A percentile compares a stretch with the other conserved stretches of the same genome.
phyloP scores from a whole-genome alignment of 2,888 invertebrate species.

The Cataglyphis cursor region DNA sequence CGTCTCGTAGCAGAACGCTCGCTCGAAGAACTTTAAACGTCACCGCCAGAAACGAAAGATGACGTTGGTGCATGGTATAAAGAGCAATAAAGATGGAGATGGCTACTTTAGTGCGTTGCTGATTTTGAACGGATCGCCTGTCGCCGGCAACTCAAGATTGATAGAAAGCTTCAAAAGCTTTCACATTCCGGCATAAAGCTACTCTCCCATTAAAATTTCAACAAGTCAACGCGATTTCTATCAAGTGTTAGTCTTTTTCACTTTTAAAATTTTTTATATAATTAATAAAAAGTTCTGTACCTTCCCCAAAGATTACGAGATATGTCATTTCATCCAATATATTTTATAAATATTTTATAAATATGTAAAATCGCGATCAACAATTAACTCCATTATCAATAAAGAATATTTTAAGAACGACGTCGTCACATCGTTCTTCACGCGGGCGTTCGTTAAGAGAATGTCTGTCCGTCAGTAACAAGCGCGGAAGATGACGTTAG shows the following conservation, averaged over 20 bases:
- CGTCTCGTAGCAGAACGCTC: conserved; percentile 26
- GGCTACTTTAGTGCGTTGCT: conserved; percentile 80
- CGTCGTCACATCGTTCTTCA: conserved; percentile 30
- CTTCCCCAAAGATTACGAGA: neutral
- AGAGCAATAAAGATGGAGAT: conserved; percentile 64
- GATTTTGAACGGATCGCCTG: conserved; percentile 86
- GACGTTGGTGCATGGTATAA: conserved; percentile 63
- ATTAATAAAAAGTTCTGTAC: neutral
- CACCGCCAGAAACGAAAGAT: conserved; percentile 55
- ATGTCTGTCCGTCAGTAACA: conserved; percentile 59
- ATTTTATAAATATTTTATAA: too few relatives aligned
- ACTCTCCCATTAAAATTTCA: conserved; percentile 54
- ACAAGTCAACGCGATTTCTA: conserved; percentile 36
- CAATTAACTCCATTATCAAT: neutral
- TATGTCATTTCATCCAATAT: too few relatives aligned
- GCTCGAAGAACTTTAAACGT: conserved; percentile 54
- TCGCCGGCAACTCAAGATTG: conserved; percentile 83
- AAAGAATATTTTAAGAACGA: conserved; percentile 15
- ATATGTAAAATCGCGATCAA: neutral
- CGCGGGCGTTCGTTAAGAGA: conserved; percentile 52
- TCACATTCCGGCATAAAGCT: conserved; percentile 27
- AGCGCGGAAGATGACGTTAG: conserved; percentile 63
- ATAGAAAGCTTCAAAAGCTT: conserved; percentile 51
- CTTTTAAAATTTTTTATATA: neutral
- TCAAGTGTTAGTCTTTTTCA: neutral